Evolutionary conservation across 64 coral and sea anemone genomes (phyloP).

Genomic region (Acropora yongei): DNA sequence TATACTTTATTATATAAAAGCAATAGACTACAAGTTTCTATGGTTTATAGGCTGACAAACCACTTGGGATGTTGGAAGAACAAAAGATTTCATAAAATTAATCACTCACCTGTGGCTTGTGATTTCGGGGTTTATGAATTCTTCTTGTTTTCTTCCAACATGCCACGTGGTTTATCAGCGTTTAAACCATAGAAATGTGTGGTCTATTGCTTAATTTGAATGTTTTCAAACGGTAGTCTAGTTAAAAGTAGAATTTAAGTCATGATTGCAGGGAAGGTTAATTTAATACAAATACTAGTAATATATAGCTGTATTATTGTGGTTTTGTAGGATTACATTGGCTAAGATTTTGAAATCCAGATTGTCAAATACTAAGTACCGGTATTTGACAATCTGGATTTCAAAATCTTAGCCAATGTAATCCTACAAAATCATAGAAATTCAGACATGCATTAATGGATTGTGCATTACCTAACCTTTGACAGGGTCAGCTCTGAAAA

Average conservation of each 20-base stretch:
- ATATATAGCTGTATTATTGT: constrained; percentile 29
- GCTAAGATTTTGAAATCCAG: constrained; percentile 59
- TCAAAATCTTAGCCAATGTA: constrained; percentile 57
- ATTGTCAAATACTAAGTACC: constrained; percentile 52
- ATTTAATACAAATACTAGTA: not conserved
- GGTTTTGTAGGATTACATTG: constrained; percentile 57
- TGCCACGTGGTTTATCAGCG: too few relatives aligned
- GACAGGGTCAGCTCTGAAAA: constrained; percentile 48
- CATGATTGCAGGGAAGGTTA: not conserved
- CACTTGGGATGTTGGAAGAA: too few relatives aligned
- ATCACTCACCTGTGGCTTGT: too few relatives aligned
- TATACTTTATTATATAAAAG: too few relatives aligned
- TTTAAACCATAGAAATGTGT: too few relatives aligned
- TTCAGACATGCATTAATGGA: constrained; percentile 55
- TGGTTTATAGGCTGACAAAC: too few relatives aligned
- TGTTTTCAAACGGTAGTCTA: not conserved
- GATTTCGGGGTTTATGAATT: too few relatives aligned
- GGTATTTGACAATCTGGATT: constrained; percentile 59
- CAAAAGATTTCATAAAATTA: too few relatives aligned
- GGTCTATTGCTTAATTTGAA: too few relatives aligned
- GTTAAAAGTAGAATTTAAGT: not conserved
- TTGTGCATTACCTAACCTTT: constrained; percentile 38
- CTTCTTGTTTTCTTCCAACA: too few relatives aligned
- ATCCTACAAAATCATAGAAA: constrained; percentile 56
- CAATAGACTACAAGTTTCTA: too few relatives aligned